These are phyloP conservation scores for Zeuzera pyrina DNA, from an alignment of 2,888 invertebrate species.

Conservation along the genomic window DNA sequence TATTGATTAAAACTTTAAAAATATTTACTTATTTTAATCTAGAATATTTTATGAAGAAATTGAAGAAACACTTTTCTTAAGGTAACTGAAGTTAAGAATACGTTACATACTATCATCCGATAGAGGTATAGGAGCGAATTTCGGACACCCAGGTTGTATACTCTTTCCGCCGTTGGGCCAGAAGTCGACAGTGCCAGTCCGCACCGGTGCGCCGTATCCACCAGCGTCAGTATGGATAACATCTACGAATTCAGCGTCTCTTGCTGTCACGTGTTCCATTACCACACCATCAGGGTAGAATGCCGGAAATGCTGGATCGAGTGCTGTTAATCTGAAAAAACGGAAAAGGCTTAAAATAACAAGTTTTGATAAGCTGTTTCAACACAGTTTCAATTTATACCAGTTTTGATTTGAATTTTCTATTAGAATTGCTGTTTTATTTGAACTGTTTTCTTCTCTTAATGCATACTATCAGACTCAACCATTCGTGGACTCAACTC, in stretches of 20 bases:
- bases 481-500: no score
- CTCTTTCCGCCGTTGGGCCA: slow-evolving; percentile 76
- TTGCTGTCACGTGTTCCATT: slow-evolving; percentile 61
- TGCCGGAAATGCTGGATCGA: slow-evolving; percentile 75
- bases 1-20: background rate
- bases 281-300: slow-evolving; percentile 68
- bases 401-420: no score
- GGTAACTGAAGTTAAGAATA: slow-evolving; percentile 3
- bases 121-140: slow-evolving; percentile 61
- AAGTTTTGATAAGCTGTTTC: no score
- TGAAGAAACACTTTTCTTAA: no score
- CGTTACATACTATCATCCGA: slow-evolving; percentile 58
- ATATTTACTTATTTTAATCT: no score
- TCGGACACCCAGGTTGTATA: slow-evolving; percentile 74
- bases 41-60: no score
- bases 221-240: slow-evolving; percentile 81
- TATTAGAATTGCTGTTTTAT: no score
- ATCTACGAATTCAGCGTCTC: slow-evolving; percentile 75
- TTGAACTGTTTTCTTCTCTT: no score
- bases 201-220: slow-evolving; percentile 71
- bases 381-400: no score
- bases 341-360: no score
- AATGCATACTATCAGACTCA: no score
- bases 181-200: slow-evolving; percentile 74
- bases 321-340: slow-evolving; percentile 68